Base-by-base conservation (phyloP, 2,797 vertebrate species). In the Echeneis naucrates region DNA sequence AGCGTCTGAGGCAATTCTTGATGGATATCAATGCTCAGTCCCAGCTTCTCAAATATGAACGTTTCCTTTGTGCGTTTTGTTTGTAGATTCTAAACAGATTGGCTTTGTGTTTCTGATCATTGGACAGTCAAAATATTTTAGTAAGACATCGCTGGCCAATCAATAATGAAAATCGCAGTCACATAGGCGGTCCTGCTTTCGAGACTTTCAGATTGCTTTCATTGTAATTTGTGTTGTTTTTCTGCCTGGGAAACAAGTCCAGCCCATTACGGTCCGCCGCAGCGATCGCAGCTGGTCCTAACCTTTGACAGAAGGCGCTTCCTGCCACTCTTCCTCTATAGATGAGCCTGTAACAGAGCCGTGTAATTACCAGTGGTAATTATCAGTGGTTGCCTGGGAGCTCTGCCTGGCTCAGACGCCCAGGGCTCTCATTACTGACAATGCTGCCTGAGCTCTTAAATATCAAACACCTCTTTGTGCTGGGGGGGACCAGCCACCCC, bases 381-480 rank as follows among this genome's bases (percentile, higher is more conserved):
- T 92, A 92, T 80, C 85, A 65, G 85, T 82, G 68, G 75, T 82
- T 92, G 83, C 85, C 87, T 84, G 60, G 37, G 75, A 89, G 84
- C 83, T 61, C 78, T 75, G 81, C 84, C 86, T 76, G 47, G 45
- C 87, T 81, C 84, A 72, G 59, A 75, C 45, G 75, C 89, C 80
- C 78, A 24, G 73, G 87, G 89, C 93, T 89, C 89, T 93, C 92
- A 94, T 94, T 94, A 94, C 89, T 88, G 83, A 71, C 89, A 85
- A 82, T 85, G 78, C 88, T 84, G 82, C 88, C 80, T 84, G 75
- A 79, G 70, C 78, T 88, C 86, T 88, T 83, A 90, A 87, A 89
- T 89, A 92, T 92, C 90, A 92, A 92, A 92, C 81, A 72, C 27
- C 76, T 89, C 82, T 82, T 87, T 85, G 80, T 84, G 83, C 89